A percentile compares a stretch with the other conserved stretches of the same genome.
Evolutionary conservation across 1,140 invertebrate species (phyloP).

Genomic region (Diorhabda sublineata): DNA sequence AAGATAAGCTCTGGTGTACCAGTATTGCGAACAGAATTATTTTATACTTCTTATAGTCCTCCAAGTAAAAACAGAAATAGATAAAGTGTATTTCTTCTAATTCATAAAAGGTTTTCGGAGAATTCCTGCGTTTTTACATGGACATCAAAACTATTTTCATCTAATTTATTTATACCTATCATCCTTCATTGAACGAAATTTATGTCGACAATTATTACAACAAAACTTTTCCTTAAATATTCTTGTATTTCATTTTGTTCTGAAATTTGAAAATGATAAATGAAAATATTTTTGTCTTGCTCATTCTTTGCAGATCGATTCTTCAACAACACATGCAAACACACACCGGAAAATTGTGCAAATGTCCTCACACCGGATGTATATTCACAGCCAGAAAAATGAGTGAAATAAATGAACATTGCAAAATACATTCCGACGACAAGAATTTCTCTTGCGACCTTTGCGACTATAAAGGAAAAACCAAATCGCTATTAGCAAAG

Average conservation of each 20-base stretch:
- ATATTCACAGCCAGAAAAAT: constrained; percentile 54
- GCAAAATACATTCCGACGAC: constrained; percentile 49
- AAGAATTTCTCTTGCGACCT: constrained; percentile 58
- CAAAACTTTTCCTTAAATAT: neutral
- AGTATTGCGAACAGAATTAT: no score
- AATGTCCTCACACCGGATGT: constrained; percentile 56
- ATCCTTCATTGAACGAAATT: no score
- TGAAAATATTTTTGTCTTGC: neutral
- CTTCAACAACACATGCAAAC: constrained; percentile 59
- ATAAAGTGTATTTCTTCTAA: no score
- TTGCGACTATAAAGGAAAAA: constrained; percentile 63
- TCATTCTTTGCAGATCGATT: constrained; percentile 49
- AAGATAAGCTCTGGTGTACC: no score
- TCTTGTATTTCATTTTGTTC: neutral
- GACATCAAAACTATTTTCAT: no score
- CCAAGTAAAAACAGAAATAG: no score
- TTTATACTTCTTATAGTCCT: no score
- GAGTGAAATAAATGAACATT: constrained; percentile 54
- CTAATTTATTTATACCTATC: no score
- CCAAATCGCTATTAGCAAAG: constrained; percentile 58
- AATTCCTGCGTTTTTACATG: no score
- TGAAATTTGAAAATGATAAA: constrained; percentile 1
- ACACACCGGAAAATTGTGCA: constrained; percentile 56
- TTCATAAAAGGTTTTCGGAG: no score
- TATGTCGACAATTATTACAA: neutral